Conservation (phyloP, 1,140 invertebrate genomes). For the Dufourea novaeangliae region DNA sequence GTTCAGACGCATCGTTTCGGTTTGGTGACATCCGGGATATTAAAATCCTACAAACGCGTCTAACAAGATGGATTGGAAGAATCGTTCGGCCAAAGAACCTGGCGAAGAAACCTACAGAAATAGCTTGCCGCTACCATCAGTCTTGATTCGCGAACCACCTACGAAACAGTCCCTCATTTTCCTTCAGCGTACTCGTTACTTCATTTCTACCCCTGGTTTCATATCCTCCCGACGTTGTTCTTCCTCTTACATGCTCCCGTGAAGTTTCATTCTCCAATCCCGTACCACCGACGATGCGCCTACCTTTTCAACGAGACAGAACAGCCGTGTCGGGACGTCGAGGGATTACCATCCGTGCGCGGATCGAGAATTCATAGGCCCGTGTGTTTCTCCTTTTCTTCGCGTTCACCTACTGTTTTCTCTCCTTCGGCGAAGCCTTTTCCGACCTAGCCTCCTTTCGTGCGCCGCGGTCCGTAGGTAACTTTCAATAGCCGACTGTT, state of each 20-base stretch:
- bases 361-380: conserved; percentile 13
- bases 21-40: too few species aligned
- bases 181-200: neutral
- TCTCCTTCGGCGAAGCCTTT: neutral
- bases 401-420: neutral
- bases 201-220: neutral
- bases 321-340: conserved; percentile 13
- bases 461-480: neutral
- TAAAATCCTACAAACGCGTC: too few species aligned
- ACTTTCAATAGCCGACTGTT: neutral
- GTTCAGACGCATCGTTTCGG: too few species aligned
- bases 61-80: too few species aligned
- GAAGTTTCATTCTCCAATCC: conserved; percentile 13
- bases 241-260: neutral
- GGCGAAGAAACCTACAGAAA: neutral
- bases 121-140: conserved; percentile 11
- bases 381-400: conserved; percentile 8
- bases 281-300: neutral
- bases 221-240: neutral
- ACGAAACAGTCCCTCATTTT: neutral
- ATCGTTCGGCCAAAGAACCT: too few species aligned
- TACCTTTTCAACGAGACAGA: conserved; percentile 14
- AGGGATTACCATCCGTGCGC: conserved; percentile 29
- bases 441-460: neutral
- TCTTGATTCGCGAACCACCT: neutral